Base-by-base conservation (phyloP, 2,797 vertebrate species). In the Catamblyrhynchus diadema region DNA sequence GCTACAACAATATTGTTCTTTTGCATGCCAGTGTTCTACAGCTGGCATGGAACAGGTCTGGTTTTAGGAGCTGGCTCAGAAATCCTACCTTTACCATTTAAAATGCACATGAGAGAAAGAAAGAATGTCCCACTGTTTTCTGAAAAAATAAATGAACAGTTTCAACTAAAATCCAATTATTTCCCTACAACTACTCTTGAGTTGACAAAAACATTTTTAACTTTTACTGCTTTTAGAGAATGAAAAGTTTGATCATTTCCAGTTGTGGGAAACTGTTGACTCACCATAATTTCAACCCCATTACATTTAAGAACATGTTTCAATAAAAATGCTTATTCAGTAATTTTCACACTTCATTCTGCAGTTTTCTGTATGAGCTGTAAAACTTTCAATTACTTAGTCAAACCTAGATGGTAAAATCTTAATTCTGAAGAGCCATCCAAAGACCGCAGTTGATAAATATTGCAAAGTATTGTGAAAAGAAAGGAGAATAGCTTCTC, bases 321-420 rank as follows among this genome's bases (percentile, higher is more conserved):
- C 57, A 88, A 69, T 86, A 54, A 81, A 93, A 96, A 87, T 78
- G 70, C 70, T 74, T 82, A 70, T 50, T 80, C 53, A 10, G 61
- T 79, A 67, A 91, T 89, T 93, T 89, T 82, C 81, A 89, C 84
- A 89, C 86, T 77, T 93, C 71, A 77, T 92, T 94, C 93, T 67
- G 3, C 61, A 82, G 71, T 69, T 87, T 82, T 80, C 86, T 80
- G 30, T 35, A 50, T 7, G 20, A 82, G 64, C 41, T 67, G 57
- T 66, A 81, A 81, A 86, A 73, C 83, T 94, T 93, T 47, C 73
- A 73, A 86, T 88, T 81, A 81, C 39, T 79, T 56, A 22, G 30
- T 86, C 6, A 2, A 93, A 92, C 19, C 60, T 56, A 70, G 8
- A 61, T 23, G 12, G 64, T 37, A 80, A 70, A 82, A 42, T 7